Base-by-base conservation (phyloP, 2,888 invertebrate species). In the Ecdyonurus torrentis region DNA sequence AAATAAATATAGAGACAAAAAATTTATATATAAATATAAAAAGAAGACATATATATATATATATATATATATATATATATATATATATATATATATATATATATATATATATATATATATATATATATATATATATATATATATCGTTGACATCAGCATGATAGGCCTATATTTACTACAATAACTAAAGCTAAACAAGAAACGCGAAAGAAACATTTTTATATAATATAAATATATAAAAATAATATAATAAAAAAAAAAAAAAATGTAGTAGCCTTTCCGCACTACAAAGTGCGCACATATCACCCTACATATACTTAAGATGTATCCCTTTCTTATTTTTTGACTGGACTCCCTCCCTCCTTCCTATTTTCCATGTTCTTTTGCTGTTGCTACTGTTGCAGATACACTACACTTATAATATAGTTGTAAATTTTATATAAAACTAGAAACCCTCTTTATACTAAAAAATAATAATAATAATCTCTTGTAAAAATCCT, bases 351-450 rank as follows among this genome's bases (percentile, higher is more conserved):
- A 37, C 5, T 5, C 15, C 37, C 37, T 15, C 37, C 5, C 5
- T 15, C 15, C 37, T 15, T 37, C 37, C 15, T 37, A 10, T 37
- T 37, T 15, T 37, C 37, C 5, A 37, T 37, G 37, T 37, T 37
- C 37, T 15, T 37, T 37, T 37, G 15, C 37, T 15, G 7, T 15
- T 15, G 7, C 15, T 15, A 37, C 5, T 37, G 37, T 15, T 37
- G 37, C 37, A 37, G 37, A 37, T 37, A 37, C n/a, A n/a, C 37
- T 37, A 37, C 15, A 55, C 55, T 10, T 55, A 55, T 55, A 55
- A 55, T 55, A 55, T 10, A 55, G 55, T 55, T 55, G 55, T 55
- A 55, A 55, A 55, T 55, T 55, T 37, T 37, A 37, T n/a, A n/a
- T 37, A 37, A 37, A 37, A 37, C 37, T 37, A 37, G 37, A 37